A percentile compares a stretch with the other conserved stretches of the same genome.
Evolutionary conservation across 2,888 invertebrate species (phyloP).

Genomic region (Erynnis tages): DNA sequence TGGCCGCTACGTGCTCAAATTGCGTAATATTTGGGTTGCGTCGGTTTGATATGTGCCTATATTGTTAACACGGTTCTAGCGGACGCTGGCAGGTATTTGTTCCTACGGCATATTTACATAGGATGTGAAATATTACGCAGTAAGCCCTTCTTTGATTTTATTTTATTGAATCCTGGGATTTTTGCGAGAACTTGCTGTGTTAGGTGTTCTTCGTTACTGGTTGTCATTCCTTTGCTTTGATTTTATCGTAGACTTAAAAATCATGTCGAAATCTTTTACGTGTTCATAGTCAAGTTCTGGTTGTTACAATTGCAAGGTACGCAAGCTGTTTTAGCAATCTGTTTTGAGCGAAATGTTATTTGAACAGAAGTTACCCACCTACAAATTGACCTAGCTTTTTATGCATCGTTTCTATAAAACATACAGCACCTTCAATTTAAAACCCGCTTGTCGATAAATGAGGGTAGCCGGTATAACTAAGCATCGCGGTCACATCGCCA

Average conservation of each 20-base stretch:
- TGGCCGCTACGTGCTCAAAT: slow-evolving; percentile 63
- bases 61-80: slow-evolving; percentile 42
- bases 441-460: slow-evolving; percentile 67
- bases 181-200: too few relatives aligned
- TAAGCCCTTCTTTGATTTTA: slow-evolving; percentile 3
- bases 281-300: too few relatives aligned
- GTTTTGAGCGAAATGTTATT: too few relatives aligned
- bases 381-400: too few relatives aligned
- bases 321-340: too few relatives aligned
- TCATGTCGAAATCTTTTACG: too few relatives aligned
- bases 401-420: slow-evolving; percentile 5
- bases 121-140: slow-evolving; percentile 16
- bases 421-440: slow-evolving; percentile 59
- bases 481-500: slow-evolving; percentile 59
- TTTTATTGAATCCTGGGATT: background rate
- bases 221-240: too few relatives aligned
- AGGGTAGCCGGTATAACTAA: slow-evolving; percentile 75
- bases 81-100: slow-evolving; percentile 21
- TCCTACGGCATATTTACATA: slow-evolving; percentile 20
- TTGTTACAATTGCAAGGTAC: too few relatives aligned
- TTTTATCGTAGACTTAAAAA: too few relatives aligned
- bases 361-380: too few relatives aligned
- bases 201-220: too few relatives aligned
- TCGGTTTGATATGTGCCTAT: slow-evolving; percentile 46
- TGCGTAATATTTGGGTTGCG: slow-evolving; percentile 57